Base-by-base conservation (phyloP, 2,113 vertebrate species). In the Tragelaphus buxtoni region DNA sequence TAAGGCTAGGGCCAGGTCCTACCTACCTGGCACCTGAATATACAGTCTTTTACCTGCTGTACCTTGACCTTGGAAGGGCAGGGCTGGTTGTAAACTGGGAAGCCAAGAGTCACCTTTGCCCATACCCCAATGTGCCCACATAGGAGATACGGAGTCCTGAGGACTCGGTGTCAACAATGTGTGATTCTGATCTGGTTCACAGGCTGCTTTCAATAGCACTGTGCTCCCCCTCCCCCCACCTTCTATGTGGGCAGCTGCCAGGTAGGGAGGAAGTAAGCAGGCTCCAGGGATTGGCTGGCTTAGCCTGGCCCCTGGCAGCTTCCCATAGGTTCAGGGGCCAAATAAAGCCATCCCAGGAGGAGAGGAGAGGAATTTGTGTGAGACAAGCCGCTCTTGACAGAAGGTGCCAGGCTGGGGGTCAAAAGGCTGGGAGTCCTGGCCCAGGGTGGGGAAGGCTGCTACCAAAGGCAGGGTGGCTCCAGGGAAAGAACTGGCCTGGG, bases 121-220 rank as follows among this genome's bases (percentile, higher is more conserved):
- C 12, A 0, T 30, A 3, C 1, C 30, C 6, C 24, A 39, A 3
- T 3, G 14, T 58, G 13, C 18, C 30, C 24, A 3, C 13, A 0
- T 3, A 7, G 7, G n/a, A 51, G 9, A 18, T 1, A 3, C 39
- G 5, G 8, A 91, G 28, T 35, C 24, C 30, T 4, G 26, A 65
- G 12, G 16, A 76, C 2, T 10, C 77, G 0, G 3, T 5, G 7
- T 4, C 61, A 32, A 9, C 1, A 2, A 7, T 17, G 1, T 5
- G 63, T 45, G 79, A 63, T 32, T 1, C 9, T 42, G 45, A 61
- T 1, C 5, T 6, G 1, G 39, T 13, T 80, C 49, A 80, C 74
- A 32, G 17, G 74, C 49, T 42, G 47, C 39, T 53, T 18, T 55
- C 8, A 30, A 47, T 16, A 63, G n/a, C 13, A 2, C 9, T 55